These are phyloP conservation scores for Cyanistes caeruleus DNA, from an alignment of 2,113 vertebrate genomes.

Conservation along the genomic window DNA sequence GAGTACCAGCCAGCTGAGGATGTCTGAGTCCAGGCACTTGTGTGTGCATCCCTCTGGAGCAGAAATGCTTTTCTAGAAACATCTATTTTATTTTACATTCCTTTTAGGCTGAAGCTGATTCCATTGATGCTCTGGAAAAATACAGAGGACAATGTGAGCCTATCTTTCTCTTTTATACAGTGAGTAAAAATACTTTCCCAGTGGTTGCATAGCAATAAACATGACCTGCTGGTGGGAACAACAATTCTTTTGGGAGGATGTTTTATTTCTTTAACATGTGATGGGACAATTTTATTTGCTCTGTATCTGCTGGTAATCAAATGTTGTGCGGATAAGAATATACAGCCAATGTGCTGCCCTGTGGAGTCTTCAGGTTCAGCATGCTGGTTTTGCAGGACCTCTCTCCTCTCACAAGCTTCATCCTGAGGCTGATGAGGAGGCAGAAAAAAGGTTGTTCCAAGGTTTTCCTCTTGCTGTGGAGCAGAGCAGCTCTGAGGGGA, in stretches of 20 bases:
- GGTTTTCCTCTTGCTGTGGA: not conserved
- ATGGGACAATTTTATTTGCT: not conserved
- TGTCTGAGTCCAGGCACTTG: not conserved
- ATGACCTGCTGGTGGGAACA: not conserved
- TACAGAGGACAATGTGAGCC: conserved; percentile 91
- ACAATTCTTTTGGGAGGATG: not conserved
- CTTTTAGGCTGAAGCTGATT: conserved; percentile 89
- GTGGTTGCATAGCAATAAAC: not conserved
- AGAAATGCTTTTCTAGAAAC: not conserved
- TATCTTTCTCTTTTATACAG: conserved; percentile 90
- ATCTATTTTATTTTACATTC: not conserved
- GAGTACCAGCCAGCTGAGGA: not conserved
- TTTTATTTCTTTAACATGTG: not conserved
- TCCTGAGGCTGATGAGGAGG: not conserved
- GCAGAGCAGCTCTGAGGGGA: not conserved
- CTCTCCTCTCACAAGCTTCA: not conserved
- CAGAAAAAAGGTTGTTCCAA: not conserved
- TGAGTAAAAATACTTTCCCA: conserved; percentile 71
- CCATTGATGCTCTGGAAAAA: conserved; percentile 84
- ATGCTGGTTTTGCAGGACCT: not conserved
- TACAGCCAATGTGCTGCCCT: not conserved
- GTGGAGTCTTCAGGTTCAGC: not conserved
- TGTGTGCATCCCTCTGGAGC: not conserved
- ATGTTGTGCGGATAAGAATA: not conserved
- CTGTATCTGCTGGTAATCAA: not conserved